Evolutionary conservation across 2,888 invertebrate species (phyloP).

Genomic region (Aricia artaxerxes): DNA sequence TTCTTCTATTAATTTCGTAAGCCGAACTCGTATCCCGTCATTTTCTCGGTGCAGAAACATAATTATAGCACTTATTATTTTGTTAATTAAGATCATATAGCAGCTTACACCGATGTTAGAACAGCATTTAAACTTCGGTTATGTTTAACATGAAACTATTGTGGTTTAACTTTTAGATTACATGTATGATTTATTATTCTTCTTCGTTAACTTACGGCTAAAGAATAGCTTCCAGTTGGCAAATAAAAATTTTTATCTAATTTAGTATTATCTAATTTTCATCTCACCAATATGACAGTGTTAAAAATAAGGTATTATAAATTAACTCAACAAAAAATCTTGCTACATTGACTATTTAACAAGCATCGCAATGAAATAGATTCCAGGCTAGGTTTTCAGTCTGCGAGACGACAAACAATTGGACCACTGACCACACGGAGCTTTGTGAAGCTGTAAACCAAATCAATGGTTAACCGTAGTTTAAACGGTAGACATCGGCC

Average conservation of each 20-base stretch:
- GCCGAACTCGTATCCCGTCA: not conserved
- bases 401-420: too few species aligned
- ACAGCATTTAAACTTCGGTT: not conserved
- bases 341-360: too few species aligned
- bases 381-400: too few species aligned
- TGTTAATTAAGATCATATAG: not conserved
- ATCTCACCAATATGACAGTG: too few species aligned
- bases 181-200: not conserved
- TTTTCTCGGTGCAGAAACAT: not conserved
- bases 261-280: too few species aligned
- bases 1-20: slow-evolving; percentile 13
- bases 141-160: not conserved
- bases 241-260: too few species aligned
- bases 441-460: not conserved
- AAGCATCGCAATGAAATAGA: too few species aligned
- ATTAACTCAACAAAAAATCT: too few species aligned
- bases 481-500: not conserved
- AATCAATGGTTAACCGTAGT: slow-evolving; percentile 9
- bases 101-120: not conserved
- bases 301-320: too few species aligned
- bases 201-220: too few species aligned
- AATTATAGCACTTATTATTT: not conserved
- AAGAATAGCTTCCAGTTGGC: too few species aligned
- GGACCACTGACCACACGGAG: too few species aligned
- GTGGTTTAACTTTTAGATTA: not conserved